Evolutionary conservation across 2,888 invertebrate genomes (phyloP).

Genomic region (Pristionchus mayeri): DNA sequence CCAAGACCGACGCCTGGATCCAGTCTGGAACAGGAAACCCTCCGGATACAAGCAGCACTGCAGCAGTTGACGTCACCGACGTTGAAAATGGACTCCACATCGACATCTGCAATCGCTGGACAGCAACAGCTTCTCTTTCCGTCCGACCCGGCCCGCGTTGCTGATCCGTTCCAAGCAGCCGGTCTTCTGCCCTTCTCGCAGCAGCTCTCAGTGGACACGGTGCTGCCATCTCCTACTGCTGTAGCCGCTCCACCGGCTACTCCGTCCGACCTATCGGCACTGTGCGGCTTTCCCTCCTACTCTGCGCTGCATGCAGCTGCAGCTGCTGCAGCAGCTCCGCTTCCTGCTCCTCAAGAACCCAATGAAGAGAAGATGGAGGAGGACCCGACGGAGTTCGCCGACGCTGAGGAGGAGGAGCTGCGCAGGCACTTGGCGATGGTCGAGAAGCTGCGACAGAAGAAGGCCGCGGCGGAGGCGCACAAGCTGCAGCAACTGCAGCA

Average conservation of each 20-base stretch:
- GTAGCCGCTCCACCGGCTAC: not conserved
- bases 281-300: not conserved
- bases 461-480: too few relatives aligned
- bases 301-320: not conserved
- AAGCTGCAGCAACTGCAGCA: too few relatives aligned
- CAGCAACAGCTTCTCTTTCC: too few relatives aligned
- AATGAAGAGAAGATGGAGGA: not conserved
- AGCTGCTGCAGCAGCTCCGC: not conserved
- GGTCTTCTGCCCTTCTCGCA: not conserved
- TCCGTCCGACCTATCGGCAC: not conserved
- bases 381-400: not conserved
- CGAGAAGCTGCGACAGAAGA: not conserved
- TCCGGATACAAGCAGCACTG: not conserved
- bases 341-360: not conserved
- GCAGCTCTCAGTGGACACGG: not conserved
- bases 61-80: not conserved
- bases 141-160: too few relatives aligned
- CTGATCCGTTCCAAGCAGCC: too few relatives aligned
- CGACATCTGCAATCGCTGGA: too few relatives aligned
- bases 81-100: too few relatives aligned
- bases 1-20: not conserved
- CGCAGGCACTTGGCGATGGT: not conserved
- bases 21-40: too few relatives aligned
- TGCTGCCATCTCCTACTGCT: not conserved
- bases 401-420: not conserved